These are phyloP conservation scores for Melanotaenia pygmaea DNA, from an alignment of 2,797 vertebrate species.

Conservation along the genomic window DNA sequence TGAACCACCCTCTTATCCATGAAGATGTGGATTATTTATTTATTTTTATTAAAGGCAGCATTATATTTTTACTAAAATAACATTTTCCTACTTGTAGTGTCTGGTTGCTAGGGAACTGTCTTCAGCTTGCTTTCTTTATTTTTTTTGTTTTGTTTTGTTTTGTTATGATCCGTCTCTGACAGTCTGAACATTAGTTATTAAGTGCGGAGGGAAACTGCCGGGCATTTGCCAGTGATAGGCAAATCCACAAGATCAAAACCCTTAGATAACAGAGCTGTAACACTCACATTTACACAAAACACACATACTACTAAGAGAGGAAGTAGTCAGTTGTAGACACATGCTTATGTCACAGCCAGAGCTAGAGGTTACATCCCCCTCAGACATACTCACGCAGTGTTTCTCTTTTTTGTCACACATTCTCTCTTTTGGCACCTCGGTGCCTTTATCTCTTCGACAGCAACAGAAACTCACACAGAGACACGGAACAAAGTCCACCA, in stretches of 20 bases:
- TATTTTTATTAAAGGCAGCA: neutral
- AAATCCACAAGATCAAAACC: conserved; percentile 78
- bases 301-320: conserved; percentile 58
- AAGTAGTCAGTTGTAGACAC: conserved; percentile 63
- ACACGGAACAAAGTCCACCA: conserved; percentile 44
- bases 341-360: conserved; percentile 34
- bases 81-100: neutral
- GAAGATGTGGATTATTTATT: neutral
- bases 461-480: conserved; percentile 45
- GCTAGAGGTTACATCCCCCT: conserved; percentile 26
- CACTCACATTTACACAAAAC: conserved; percentile 40
- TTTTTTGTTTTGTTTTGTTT: conserved; percentile 7
- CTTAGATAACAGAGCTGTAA: conserved; percentile 53
- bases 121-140: conserved; percentile 2
- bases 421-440: conserved; percentile 4
- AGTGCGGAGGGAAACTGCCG: conserved; percentile 53
- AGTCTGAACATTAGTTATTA: conserved; percentile 17
- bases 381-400: conserved; percentile 20
- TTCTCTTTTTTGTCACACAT: conserved; percentile 25
- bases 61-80: neutral
- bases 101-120: conserved; percentile 14
- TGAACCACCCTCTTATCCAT: neutral
- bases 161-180: neutral
- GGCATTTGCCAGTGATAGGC: conserved; percentile 71
- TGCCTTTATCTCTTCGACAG: conserved; percentile 30